phyloP scores from a whole-genome alignment of 2,888 invertebrate species.

The Perizoma affinitatum region DNA sequence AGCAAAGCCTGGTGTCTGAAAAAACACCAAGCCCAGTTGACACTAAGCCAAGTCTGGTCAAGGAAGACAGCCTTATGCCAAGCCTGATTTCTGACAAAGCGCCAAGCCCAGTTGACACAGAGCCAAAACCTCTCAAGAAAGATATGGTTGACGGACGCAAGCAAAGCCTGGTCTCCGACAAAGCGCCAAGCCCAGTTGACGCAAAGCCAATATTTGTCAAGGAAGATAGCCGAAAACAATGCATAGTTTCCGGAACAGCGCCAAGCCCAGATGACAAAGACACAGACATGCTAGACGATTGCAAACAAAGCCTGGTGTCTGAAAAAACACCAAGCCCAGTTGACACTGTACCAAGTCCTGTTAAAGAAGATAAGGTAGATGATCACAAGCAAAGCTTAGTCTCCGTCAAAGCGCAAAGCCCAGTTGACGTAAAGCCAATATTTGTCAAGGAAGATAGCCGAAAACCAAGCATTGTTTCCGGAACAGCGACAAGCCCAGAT shows the following conservation, averaged over 20 bases:
- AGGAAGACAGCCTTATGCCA: slow-evolving; percentile 4
- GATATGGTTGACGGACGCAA: slow-evolving; percentile 31
- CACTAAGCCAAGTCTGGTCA: slow-evolving; percentile 12
- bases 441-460: slow-evolving; percentile 10
- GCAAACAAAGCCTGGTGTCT: background rate
- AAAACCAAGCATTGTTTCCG: background rate
- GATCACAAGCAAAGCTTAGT: too few relatives aligned
- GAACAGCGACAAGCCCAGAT: background rate
- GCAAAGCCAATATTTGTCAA: background rate
- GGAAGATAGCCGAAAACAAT: slow-evolving; percentile 9
- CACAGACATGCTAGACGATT: too few relatives aligned
- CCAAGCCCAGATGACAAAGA: too few relatives aligned
- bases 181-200: slow-evolving; percentile 3
- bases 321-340: background rate
- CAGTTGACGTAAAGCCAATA: slow-evolving; percentile 17
- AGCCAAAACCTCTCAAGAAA: slow-evolving; percentile 20
- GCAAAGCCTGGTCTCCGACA: slow-evolving; percentile 1
- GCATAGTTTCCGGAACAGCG: slow-evolving; percentile 9
- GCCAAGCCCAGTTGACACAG: slow-evolving; percentile 22
- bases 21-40: slow-evolving; percentile 21
- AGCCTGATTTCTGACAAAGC: slow-evolving; percentile 11
- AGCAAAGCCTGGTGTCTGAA: slow-evolving; percentile 1
- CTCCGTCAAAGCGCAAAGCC: too few relatives aligned
- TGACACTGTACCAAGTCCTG: background rate
- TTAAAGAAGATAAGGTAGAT: too few relatives aligned